These are phyloP conservation scores for Champsocephalus esox DNA, from an alignment of 2,797 vertebrate genomes.

Conservation along the genomic window DNA sequence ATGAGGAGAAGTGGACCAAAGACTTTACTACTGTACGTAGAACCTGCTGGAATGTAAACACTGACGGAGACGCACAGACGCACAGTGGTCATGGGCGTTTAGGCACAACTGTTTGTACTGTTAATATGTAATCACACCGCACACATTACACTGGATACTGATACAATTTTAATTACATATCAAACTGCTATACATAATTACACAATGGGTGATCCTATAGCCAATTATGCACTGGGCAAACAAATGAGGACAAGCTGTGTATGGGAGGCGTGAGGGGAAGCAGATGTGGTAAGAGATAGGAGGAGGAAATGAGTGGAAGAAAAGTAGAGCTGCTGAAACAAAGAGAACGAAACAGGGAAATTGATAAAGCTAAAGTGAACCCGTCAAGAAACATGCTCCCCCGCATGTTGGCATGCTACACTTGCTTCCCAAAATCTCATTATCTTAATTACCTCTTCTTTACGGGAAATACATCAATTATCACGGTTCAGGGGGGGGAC, in stretches of 20 bases:
- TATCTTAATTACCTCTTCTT: slow-evolving; percentile 78
- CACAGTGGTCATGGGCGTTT: slow-evolving; percentile 75
- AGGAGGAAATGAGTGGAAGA: slow-evolving; percentile 22
- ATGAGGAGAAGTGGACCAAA: slow-evolving; percentile 1
- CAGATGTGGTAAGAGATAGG: slow-evolving; percentile 67
- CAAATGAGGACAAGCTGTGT: slow-evolving; percentile 74
- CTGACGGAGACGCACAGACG: slow-evolving; percentile 43
- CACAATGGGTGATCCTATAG: slow-evolving; percentile 83
- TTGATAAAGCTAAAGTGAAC: slow-evolving; percentile 51
- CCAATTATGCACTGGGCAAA: slow-evolving; percentile 80
- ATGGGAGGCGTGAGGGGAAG: slow-evolving; percentile 53
- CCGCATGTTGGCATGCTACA: slow-evolving; percentile 64
- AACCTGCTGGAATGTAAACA: slow-evolving; percentile 63
- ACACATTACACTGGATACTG: slow-evolving; percentile 80
- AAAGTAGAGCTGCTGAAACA: slow-evolving; percentile 28
- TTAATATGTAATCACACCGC: slow-evolving; percentile 81
- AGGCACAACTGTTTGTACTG: slow-evolving; percentile 80
- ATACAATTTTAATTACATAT: slow-evolving; percentile 84
- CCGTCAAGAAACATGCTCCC: slow-evolving; percentile 51
- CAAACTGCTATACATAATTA: slow-evolving; percentile 82
- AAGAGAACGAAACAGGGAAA: slow-evolving; percentile 25
- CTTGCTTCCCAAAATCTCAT: slow-evolving; percentile 77
- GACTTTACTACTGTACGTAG: neutral
- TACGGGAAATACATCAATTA: slow-evolving; percentile 77
- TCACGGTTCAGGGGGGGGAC: slow-evolving; percentile 38